Evolutionary conservation across 2,113 vertebrate genomes (phyloP), one percentile per base, ranked within the genome.

Genomic region (Tenebrosternarchus preto): DNA sequence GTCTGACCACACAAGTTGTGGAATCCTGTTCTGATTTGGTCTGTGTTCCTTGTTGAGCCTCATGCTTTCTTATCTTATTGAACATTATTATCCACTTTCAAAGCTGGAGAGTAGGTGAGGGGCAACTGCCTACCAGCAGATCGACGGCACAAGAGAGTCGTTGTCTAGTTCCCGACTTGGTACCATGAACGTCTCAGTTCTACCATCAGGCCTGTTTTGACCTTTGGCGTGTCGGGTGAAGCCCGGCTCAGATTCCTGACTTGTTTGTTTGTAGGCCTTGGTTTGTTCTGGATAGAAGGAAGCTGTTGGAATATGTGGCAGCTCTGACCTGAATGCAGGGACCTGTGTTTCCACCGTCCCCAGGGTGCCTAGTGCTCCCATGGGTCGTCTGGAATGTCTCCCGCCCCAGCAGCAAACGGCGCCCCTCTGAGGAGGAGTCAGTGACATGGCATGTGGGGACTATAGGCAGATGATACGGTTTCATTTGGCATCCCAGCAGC

Each of bases 61-160:
- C 36, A 39, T 39, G 36, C 7, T 3, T 39, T 39, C 39, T n/a
- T n/a, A n/a, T n/a, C 39, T 15, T 15, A 12, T 15, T 50, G 43
- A 50, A 9, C 7, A 15, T 50, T 50, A 50, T 50, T 36, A 16
- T 68, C 61, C 68, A 53, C n/a, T 73, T 50, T 80, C 70, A 53
- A 31, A 50, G 17, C 31, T 50, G 46, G 27, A 31, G n/a, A 15
- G 16, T 31, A 5, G 66, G 66, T 78, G 76, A 61, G 56, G 15
- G 29, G 57, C 63, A 17, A 70, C 66, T 29, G 43, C n/a, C 64
- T 46, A 27, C 19, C 11, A 11, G 55, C 64, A 59, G 56, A 56
- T 39, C 12, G 15, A 0, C 11, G 57, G 12, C 63, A 77, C 74
- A 66, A 77, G 66, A 31, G 36, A 9, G 56, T 22, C 12, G 4